Base-by-base conservation (phyloP, 1,140 invertebrate genomes). In the Scaptomyza montana region DNA sequence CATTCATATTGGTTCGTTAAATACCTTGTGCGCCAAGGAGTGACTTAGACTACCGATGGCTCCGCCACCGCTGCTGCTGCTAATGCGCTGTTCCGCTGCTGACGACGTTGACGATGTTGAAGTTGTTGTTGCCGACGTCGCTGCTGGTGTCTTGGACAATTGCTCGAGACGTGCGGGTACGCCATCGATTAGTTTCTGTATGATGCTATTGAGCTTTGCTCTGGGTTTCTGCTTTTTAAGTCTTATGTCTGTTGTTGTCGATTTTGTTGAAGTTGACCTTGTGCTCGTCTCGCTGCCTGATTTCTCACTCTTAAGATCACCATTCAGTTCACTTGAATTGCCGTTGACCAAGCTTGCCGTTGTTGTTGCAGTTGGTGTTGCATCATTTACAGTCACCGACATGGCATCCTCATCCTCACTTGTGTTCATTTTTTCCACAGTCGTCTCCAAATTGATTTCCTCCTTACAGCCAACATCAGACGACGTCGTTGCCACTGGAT, bases 161-260 rank as follows among this genome's bases (percentile, higher is more conserved):
- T 81, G 79, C 61, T 80, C 89, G 33, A 90, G 54, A 45, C 89
- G 89, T 62, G 80, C 78, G 61, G 91, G 78, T 21, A 91, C 76
- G 53, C 78, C 78, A 62, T 92, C 90, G 28, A 92, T 90, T 30
- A 92, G 65, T 77, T 92, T 92, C 73, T 92, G 89, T 60, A 92
- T 85, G 56, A 92, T 92, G 66, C 66, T 78, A 60, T 60, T 86
- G 57, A 92, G 84, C 75, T 91, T 92, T 25, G 84, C 78, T 77
- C 89, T 63, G 5, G 71, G 69, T 77, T 86, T 90, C 19, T 67
- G 65, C 67, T 89, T 89, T 72, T 76, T 89, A 80, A 72, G 80
- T 78, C 73, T 86, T 76, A 77, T 68, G 25, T 80, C 74, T 65
- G 61, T 64, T 13, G 43, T 16, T n/a, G 21, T 28, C 10, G 19